Percentiles rank a stretch among this genome's conserved stretches.
Evolutionary conservation across 2,888 invertebrate genomes (phyloP).

Genomic region (Osmoderma eremita): DNA sequence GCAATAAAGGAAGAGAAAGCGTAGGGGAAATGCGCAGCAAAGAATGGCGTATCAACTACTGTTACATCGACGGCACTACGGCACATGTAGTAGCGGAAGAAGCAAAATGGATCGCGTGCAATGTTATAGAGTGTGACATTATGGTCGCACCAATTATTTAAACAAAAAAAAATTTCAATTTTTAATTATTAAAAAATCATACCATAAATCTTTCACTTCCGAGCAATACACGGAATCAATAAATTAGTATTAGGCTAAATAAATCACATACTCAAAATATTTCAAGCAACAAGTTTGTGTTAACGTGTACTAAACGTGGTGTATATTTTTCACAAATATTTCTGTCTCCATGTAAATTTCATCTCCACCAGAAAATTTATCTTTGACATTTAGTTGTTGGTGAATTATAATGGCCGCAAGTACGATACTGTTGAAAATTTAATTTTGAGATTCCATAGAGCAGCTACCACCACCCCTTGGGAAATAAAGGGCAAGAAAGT

Average conservation of each 20-base stretch:
- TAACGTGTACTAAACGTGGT: too few relatives aligned
- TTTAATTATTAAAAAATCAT: too few relatives aligned
- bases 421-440: conserved; percentile 41
- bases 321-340: too few relatives aligned
- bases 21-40: conserved; percentile 11
- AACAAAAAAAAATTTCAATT: too few relatives aligned
- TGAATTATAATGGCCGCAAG: conserved; percentile 38
- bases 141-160: too few relatives aligned
- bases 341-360: neutral
- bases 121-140: neutral
- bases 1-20: conserved; percentile 9
- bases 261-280: too few relatives aligned
- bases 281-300: too few relatives aligned
- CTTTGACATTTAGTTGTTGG: conserved; percentile 20
- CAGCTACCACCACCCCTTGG: conserved; percentile 30
- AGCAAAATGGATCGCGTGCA: neutral
- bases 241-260: too few relatives aligned
- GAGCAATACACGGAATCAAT: too few relatives aligned
- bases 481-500: conserved; percentile 43
- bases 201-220: too few relatives aligned
- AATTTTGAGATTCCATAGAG: conserved; percentile 42
- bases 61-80: neutral
- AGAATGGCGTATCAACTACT: conserved; percentile 8
- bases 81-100: neutral
- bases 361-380: neutral